A percentile compares a stretch with the other conserved stretches of the same genome.
Conservation (phyloP, 2,888 invertebrate genomes). For the Apantesis nais region DNA sequence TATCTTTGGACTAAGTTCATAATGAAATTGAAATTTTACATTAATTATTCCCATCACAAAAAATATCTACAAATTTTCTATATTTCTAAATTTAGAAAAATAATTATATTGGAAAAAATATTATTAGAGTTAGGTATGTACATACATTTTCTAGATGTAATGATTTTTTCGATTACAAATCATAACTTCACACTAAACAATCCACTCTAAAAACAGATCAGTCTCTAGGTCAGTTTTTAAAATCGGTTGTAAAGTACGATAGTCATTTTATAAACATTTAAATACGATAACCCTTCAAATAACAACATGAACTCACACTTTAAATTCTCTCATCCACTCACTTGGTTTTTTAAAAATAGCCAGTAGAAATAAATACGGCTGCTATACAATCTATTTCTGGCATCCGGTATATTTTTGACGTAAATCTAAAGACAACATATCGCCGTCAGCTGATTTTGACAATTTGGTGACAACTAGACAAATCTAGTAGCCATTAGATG, state of each 20-base stretch:
- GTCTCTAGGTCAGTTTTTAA: neutral
- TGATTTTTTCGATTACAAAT: neutral
- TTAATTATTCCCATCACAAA: too few species aligned
- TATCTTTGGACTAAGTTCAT: too few species aligned
- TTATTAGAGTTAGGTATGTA: neutral
- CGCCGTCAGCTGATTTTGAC: constrained; percentile 59
- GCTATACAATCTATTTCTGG: constrained; percentile 52
- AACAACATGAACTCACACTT: constrained; percentile 23
- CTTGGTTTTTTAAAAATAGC: constrained; percentile 43
- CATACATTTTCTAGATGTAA: neutral
- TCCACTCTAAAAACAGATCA: neutral
- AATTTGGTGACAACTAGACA: constrained; percentile 53
- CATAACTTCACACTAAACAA: neutral
- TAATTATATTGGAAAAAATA: neutral
- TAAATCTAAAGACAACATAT: constrained; percentile 50
- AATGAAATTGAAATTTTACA: too few species aligned
- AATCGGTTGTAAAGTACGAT: neutral
- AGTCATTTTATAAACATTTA: constrained; percentile 8
- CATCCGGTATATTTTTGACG: constrained; percentile 54
- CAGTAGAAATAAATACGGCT: constrained; percentile 49
- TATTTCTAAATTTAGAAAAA: neutral
- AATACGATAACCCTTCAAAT: constrained; percentile 20
- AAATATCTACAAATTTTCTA: too few species aligned
- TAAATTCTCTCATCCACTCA: constrained; percentile 27
- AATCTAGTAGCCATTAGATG: constrained; percentile 37